A percentile compares a stretch with the other conserved stretches of the same genome.
Evolutionary conservation across 2,113 vertebrate species (phyloP).

Genomic region (Prunella fulvescens): DNA sequence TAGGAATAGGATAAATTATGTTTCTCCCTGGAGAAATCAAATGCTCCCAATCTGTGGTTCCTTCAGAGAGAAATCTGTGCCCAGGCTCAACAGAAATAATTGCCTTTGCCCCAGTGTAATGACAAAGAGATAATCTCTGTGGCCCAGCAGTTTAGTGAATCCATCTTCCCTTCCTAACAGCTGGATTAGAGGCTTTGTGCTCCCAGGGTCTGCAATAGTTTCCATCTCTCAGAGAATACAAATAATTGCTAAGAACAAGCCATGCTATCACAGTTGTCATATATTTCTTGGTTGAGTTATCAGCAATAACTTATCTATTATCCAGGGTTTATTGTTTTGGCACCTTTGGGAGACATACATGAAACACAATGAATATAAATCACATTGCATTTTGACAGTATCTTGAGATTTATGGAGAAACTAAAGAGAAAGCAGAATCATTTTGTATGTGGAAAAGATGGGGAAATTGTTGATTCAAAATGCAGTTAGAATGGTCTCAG

Average conservation of each 20-base stretch:
- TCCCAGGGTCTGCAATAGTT: slow-evolving; percentile 2
- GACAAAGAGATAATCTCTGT: slow-evolving; percentile 14
- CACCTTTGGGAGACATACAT: slow-evolving; percentile 29
- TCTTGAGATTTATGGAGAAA: slow-evolving; percentile 23
- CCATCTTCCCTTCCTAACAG: neutral
- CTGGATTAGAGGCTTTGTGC: slow-evolving; percentile 22
- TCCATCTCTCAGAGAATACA: slow-evolving; percentile 43
- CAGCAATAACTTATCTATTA: slow-evolving; percentile 45
- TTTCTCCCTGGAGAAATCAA: slow-evolving; percentile 39
- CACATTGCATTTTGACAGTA: neutral
- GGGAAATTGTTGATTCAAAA: slow-evolving; percentile 7
- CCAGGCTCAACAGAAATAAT: slow-evolving; percentile 8
- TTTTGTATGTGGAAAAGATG: neutral
- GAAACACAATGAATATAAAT: slow-evolving; percentile 46
- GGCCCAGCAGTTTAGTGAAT: neutral
- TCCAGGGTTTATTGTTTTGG: slow-evolving; percentile 37
- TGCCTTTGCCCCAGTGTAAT: neutral
- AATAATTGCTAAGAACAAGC: slow-evolving; percentile 14
- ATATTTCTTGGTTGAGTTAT: slow-evolving; percentile 56
- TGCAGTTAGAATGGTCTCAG: rapidly evolving
- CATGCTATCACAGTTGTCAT: neutral
- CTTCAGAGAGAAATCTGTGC: slow-evolving; percentile 8
- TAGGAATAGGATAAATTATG: slow-evolving; percentile 6
- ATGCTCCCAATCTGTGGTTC: neutral
- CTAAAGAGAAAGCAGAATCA: neutral